phyloP scores from a whole-genome alignment of 2,888 invertebrate genomes.

The Troilus luridus region DNA sequence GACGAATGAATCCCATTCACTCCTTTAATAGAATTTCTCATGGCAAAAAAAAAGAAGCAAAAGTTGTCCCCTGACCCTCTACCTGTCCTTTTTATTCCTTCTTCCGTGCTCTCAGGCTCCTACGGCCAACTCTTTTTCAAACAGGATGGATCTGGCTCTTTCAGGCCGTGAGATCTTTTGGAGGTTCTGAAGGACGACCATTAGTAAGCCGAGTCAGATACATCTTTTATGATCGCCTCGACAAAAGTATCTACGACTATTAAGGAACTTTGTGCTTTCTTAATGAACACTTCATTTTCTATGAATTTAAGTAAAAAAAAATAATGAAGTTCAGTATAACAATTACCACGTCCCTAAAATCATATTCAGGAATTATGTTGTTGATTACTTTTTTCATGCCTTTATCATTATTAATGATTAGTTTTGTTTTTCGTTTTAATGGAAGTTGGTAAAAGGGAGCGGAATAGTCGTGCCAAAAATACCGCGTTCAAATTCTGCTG shows the following conservation, averaged over 20 bases:
- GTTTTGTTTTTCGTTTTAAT: too few species aligned
- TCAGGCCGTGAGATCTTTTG: conserved; percentile 35
- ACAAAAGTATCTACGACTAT: background rate
- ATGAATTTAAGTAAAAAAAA: too few species aligned
- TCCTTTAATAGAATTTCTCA: conserved; percentile 18
- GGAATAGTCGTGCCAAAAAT: too few species aligned
- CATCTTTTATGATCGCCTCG: background rate
- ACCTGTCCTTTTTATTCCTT: conserved; percentile 14
- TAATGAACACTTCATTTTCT: background rate
- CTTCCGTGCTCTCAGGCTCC: background rate
- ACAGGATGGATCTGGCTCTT: conserved; percentile 17
- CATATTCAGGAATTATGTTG: too few species aligned
- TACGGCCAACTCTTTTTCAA: conserved; percentile 37
- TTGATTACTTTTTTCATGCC: too few species aligned
- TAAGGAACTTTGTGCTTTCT: background rate
- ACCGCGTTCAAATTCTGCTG: too few species aligned
- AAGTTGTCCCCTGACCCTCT: conserved; percentile 32
- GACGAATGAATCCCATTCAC: conserved; percentile 42
- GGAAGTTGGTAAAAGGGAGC: too few species aligned
- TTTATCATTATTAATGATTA: too few species aligned
- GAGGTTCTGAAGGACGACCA: background rate
- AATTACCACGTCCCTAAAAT: too few species aligned
- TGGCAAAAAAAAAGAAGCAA: background rate
- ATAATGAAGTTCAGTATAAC: too few species aligned
- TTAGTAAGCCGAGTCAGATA: background rate